These are phyloP conservation scores for Danionella cerebrum DNA, from an alignment of 2,113 vertebrate genomes.

Conservation along the genomic window DNA sequence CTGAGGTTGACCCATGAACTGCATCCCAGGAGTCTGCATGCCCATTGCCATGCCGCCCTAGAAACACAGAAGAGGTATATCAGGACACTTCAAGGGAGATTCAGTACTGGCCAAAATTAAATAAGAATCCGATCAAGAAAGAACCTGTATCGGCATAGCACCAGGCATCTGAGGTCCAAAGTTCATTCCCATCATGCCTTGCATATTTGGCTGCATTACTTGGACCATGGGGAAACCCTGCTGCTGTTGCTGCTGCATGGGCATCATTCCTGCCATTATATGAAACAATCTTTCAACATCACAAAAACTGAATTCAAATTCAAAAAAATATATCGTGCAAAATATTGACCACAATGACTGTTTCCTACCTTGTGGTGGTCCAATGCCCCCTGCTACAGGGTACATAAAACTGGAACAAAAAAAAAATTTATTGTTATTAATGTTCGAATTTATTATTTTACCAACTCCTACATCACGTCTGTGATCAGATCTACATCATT, in stretches of 20 bases:
- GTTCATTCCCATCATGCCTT: constrained; percentile 93
- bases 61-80: neutral
- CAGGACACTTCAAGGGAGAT: neutral
- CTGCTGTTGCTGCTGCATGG: constrained; percentile 71
- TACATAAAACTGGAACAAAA: constrained; percentile 81
- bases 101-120: neutral
- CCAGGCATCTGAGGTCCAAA: constrained; percentile 87
- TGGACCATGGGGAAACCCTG: constrained; percentile 85
- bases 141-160: constrained; percentile 88
- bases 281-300: too few species aligned
- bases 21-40: constrained; percentile 80
- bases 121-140: constrained; percentile 51
- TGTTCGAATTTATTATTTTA: neutral
- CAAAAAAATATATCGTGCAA: too few species aligned
- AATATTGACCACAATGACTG: neutral
- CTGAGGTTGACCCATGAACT: constrained; percentile 80
- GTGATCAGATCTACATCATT: too few species aligned
- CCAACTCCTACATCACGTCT: too few species aligned
- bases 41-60: constrained; percentile 86
- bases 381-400: constrained; percentile 82
- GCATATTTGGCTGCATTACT: constrained; percentile 92
- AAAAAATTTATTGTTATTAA: constrained; percentile 30
- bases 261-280: constrained; percentile 73
- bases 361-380: constrained; percentile 84
- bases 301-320: too few species aligned